A percentile compares a stretch with the other conserved stretches of the same genome.
Conservation (phyloP, 2,888 invertebrate species). For the Cheilosia vernalis region DNA sequence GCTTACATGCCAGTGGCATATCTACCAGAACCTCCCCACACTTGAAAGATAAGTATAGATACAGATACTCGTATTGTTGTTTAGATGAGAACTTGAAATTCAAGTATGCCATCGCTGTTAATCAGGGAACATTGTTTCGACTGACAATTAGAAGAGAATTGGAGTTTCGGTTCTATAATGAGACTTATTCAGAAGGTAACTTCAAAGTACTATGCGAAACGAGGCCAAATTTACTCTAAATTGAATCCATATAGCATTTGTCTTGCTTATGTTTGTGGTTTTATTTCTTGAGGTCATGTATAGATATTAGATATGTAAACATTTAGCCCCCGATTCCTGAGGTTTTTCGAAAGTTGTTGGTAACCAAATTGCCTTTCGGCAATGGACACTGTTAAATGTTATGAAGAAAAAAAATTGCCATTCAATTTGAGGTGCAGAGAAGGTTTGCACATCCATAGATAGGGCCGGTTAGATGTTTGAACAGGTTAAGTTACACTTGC, state of each 20-base stretch:
- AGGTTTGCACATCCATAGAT: too few relatives aligned
- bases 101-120: slow-evolving; percentile 31
- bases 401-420: background rate
- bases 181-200: slow-evolving; percentile 30
- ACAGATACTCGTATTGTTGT: background rate
- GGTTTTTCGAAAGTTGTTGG: slow-evolving; percentile 26
- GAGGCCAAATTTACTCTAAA: background rate
- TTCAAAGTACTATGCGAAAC: slow-evolving; percentile 9
- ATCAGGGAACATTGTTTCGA: slow-evolving; percentile 49
- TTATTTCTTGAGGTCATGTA: slow-evolving; percentile 37
- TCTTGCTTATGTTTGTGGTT: slow-evolving; percentile 16
- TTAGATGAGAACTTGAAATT: slow-evolving; percentile 5
- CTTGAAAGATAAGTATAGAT: background rate
- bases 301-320: slow-evolving; percentile 10
- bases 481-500: too few relatives aligned
- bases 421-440: background rate
- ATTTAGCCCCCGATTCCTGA: background rate
- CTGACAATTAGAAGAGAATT: slow-evolving; percentile 17
- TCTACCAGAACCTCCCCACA: background rate
- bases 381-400: too few relatives aligned
- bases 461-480: too few relatives aligned
- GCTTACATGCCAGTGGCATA: slow-evolving; percentile 39
- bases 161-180: slow-evolving; percentile 28
- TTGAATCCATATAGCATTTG: slow-evolving; percentile 16
- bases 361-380: slow-evolving; percentile 16